Base-by-base conservation (phyloP, 2,888 invertebrate genomes). In the Gari tellinella region DNA sequence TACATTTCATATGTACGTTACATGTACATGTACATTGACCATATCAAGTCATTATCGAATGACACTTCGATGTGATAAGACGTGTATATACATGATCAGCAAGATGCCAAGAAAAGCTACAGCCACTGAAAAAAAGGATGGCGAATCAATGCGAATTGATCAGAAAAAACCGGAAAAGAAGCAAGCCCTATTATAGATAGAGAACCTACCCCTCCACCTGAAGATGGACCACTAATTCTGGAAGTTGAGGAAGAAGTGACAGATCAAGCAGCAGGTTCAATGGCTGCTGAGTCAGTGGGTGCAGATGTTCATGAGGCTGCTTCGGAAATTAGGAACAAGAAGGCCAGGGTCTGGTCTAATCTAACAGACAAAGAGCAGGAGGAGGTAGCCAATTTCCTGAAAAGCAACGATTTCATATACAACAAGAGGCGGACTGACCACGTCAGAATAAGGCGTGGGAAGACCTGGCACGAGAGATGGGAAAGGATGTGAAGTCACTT, bases 401-500 rank as follows among this genome's bases (percentile, higher is more conserved):
- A 58, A 40, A 66, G 45, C 37, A 61, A 51, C 62, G 66, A 62
- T 66, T 72, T 72, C 45, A 72, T 72, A 19, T 67, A 67, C 66
- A 66, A 72, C 61, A 67, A 67, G 65, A 66, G 65, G 49, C 58
- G 66, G 45, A 51, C 66, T 58, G 51, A 66, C 41, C 66, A 66
- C 43, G 58, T 58, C 66, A 58, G 49, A 52, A 53, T 51, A 66
- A 58, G 58, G 52, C 52, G 51, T 67, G 67, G 67, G 53, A 46
- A 43, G 67, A 67, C 38, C 60, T 53, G 43, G 60, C 60, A 17
- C 31, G 23, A 38, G 67, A 60, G 38, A 60, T 53, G 45, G 46
- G 53, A 19, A 67, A 46, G 45, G 60, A 56, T 87, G 89, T 53
- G 88, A 88, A 56, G 85, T 87, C 72, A 80, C 77, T 53, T 84